Base-by-base conservation (phyloP, 2,888 invertebrate species). In the Leptura quadrifasciata region DNA sequence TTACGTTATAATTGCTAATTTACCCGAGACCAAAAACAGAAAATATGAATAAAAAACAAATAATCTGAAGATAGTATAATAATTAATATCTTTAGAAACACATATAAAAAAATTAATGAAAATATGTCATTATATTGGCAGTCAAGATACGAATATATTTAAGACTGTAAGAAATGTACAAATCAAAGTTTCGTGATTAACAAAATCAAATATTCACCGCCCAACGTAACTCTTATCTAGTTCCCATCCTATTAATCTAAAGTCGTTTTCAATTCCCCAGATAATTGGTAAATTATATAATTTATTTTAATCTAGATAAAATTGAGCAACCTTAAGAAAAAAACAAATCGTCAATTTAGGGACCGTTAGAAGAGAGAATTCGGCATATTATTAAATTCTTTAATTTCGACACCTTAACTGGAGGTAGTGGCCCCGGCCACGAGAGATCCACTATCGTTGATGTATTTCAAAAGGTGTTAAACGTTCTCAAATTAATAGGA, bases 401-500 rank as follows among this genome's bases (percentile, higher is more conserved):
- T 68, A 73, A 75, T 78, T 72, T 76, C 74, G 74, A 76, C 80
- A 80, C 80, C 72, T 80, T 76, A 69, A n/a, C 39, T n/a, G 47
- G n/a, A 63, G 63, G 18, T 58, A 31, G 20, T 75, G 75, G 47
- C 57, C 12, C 52, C 60, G 68, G 52, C 35, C 78, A 76, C 72
- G 76, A 64, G 60, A 79, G 82, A 82, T 81, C 74, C 74, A 72
- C 77, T 81, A 82, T 80, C 81, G 79, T 77, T 80, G 81, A 82
- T 80, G 76, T 79, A 83, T 80, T 79, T 74, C 72, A 68, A 75
- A 80, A 77, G 79, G 79, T 80, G 80, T 76, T 76, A 80, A 80
- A 80, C 75, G 75, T 74, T 76, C 63, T 24, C 65, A 61, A 52
- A 76, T 77, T 80, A 80, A 78, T 76, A 78, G 77, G 71, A 68